Percentiles rank a stretch among this genome's conserved stretches.
phyloP scores from a whole-genome alignment of 1,140 invertebrate species.

The Mercenaria mercenaria region DNA sequence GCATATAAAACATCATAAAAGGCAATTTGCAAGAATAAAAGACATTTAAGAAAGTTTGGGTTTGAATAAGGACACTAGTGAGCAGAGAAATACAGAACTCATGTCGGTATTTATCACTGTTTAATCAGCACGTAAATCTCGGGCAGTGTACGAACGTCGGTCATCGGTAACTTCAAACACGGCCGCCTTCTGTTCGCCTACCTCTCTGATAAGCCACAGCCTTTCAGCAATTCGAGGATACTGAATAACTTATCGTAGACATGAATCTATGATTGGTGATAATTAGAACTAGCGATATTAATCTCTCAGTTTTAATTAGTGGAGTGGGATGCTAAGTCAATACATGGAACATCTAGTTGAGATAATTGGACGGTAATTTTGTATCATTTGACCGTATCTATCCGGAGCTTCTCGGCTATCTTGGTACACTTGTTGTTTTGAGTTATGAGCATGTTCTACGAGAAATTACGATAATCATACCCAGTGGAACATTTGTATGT shows the following conservation, averaged over 20 bases:
- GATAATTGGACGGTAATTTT: conserved; percentile 17
- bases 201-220: conserved; percentile 25
- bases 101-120: no score
- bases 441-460: conserved; percentile 18
- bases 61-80: no score
- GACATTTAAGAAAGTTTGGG: no score
- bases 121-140: not conserved
- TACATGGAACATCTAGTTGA: conserved; percentile 12
- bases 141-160: not conserved
- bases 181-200: not conserved
- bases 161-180: not conserved
- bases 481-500: not conserved
- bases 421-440: conserved; percentile 40
- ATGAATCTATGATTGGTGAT: conserved; percentile 50
- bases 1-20: no score
- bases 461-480: conserved; percentile 1
- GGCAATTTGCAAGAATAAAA: no score
- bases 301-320: conserved; percentile 49
- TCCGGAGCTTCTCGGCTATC: not conserved
- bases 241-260: conserved; percentile 21
- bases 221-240: conserved; percentile 23
- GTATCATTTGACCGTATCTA: conserved; percentile 47
- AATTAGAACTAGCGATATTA: conserved; percentile 39
- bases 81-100: no score
- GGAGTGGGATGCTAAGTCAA: conserved; percentile 36